Base-by-base conservation (phyloP, 2,113 vertebrate species). In the Rhea americana region DNA sequence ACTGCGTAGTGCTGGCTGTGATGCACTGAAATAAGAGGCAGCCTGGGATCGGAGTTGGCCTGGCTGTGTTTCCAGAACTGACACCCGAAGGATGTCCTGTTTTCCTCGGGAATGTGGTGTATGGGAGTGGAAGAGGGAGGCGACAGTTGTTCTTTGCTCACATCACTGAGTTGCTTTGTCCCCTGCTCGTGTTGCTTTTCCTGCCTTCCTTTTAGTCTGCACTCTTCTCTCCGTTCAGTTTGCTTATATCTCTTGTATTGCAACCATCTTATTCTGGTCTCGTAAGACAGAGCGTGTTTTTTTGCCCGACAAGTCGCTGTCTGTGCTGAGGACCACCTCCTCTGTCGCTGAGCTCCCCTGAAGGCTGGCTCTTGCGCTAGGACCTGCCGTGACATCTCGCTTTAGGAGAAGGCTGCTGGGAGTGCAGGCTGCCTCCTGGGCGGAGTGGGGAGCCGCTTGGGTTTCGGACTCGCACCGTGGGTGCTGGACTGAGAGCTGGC, bases 241-340 rank as follows among this genome's bases (percentile, higher is more conserved):
- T 48, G 20, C 35, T 66, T 20, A 7, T 21, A 16, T 35, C 37
- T 1, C 0, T 39, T 22, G 17, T 8, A n/a, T 30, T 25, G 45
- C 2, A 10, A 8, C 37, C 55, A 25, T 16, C 35, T 51, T 66
- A 11, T 16, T 39, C 62, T 10, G 2, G 65, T 7, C 53, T 51
- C 59, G 1, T 11, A 6, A 17, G 14, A 48, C 22, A 1, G 2
- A 3, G 18, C 21, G 3, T 11, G 12, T 45, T 78, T 66, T 35
- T 11, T 56, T 1, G 11, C 55, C 8, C 25, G 5, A 0, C 0
- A 0, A 59, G 24, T 59, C 25, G 16, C 21, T 62, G 4, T 25
- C 20, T 8, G 7, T 66, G 62, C 71, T 87, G 41, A 51, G 66
- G 50, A 17, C 25, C n/a, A 5, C 25, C 11, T 63, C 50, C 26